Conservation (phyloP, 2,113 vertebrate species). For the Tyrannus savana region DNA sequence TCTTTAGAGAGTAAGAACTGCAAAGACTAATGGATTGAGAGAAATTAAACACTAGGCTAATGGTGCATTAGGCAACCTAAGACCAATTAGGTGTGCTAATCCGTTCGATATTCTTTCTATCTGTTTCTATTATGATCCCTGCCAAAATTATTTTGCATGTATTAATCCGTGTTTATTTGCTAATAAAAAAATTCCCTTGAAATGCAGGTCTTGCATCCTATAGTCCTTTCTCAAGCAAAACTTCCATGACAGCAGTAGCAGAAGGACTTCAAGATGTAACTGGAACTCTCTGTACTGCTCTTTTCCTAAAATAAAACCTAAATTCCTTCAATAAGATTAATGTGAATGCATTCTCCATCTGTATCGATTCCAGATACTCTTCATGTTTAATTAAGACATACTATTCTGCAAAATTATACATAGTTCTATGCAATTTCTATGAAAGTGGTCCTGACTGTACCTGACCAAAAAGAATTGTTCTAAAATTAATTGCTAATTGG, state of each 20-base stretch:
- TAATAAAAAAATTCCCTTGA: neutral
- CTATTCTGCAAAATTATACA: neutral
- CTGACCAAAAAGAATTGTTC: neutral
- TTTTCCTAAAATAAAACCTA: slow-evolving; percentile 13
- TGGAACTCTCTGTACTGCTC: neutral
- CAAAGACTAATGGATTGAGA: neutral
- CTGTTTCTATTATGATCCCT: slow-evolving; percentile 15
- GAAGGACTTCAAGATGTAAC: neutral
- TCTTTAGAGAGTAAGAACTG: slow-evolving; percentile 3
- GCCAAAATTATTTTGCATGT: neutral
- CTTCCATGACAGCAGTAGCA: neutral
- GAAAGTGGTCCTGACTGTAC: neutral
- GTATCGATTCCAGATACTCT: neutral
- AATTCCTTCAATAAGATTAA: slow-evolving; percentile 18
- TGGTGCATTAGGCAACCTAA: slow-evolving; percentile 65
- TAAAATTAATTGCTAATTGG: neutral
- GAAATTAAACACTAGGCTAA: slow-evolving; percentile 52
- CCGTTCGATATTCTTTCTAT: slow-evolving; percentile 25
- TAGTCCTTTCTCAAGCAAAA: neutral
- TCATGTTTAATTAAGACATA: slow-evolving; percentile 17
- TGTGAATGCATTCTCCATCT: neutral
- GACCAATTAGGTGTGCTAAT: slow-evolving; percentile 39
- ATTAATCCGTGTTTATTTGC: neutral
- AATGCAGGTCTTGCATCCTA: neutral
- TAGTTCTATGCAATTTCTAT: neutral